Evolutionary conservation across 2,797 vertebrate species (phyloP).

Genomic region (Phrynocephalus forsythii): DNA sequence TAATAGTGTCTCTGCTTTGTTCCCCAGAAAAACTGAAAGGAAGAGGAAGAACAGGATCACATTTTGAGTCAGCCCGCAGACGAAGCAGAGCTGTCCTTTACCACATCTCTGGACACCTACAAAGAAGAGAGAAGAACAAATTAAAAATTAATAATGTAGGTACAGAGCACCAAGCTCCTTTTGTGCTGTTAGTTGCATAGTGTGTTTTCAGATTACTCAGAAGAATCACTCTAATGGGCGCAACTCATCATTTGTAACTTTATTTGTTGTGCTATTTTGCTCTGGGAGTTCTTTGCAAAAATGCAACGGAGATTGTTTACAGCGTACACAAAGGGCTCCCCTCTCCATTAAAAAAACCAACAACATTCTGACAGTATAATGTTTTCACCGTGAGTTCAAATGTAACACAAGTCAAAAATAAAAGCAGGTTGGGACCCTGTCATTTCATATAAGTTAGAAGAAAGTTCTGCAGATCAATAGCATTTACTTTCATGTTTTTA

Average conservation of each 20-base stretch:
- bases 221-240: slow-evolving; percentile 44
- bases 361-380: slow-evolving; percentile 43
- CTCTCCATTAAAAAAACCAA: too few relatives aligned
- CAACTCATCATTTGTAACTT: slow-evolving; percentile 40
- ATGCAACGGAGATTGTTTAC: slow-evolving; percentile 46
- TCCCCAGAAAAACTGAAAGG: slow-evolving; percentile 88
- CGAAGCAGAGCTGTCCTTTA: slow-evolving; percentile 93
- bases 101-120: slow-evolving; percentile 97
- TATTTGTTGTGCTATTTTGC: slow-evolving; percentile 16
- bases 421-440: not conserved
- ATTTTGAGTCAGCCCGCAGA: slow-evolving; percentile 88
- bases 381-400: slow-evolving; percentile 41
- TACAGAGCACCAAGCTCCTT: slow-evolving; percentile 36
- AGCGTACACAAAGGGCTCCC: slow-evolving; percentile 29
- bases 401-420: slow-evolving; percentile 14
- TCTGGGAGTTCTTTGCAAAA: slow-evolving; percentile 39
- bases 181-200: not conserved
- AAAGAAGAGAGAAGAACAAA: slow-evolving; percentile 95
- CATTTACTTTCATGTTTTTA: slow-evolving; percentile 28
- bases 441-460: slow-evolving; percentile 20
- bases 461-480: not conserved
- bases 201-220: not conserved
- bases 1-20: slow-evolving; percentile 62
- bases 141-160: slow-evolving; percentile 97
- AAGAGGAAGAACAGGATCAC: slow-evolving; percentile 87